phyloP scores from a whole-genome alignment of 2,797 vertebrate genomes.

The Simalia tracyae region DNA sequence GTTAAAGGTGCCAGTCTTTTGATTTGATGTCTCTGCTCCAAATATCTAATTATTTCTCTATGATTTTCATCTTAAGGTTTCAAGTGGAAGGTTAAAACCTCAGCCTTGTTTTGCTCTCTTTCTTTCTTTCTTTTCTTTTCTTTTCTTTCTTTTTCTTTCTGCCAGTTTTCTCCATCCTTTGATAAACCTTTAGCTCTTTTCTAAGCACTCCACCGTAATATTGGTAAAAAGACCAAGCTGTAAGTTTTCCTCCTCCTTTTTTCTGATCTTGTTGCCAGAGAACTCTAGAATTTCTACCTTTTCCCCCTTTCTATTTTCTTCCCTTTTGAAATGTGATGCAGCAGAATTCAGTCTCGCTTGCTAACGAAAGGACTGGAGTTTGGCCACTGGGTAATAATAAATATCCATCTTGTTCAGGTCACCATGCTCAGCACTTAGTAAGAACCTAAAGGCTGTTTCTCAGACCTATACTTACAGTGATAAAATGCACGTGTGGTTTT shows the following conservation, averaged over 20 bases:
- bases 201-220: conserved; percentile 8
- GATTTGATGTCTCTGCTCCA: conserved; percentile 30
- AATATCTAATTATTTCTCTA: conserved; percentile 35
- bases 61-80: conserved; percentile 41
- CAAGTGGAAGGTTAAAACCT: conserved; percentile 40
- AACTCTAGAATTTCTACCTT: conserved; percentile 17
- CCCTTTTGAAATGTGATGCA: conserved; percentile 22
- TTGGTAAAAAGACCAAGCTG: neutral
- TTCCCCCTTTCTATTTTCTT: conserved; percentile 18
- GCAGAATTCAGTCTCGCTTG: conserved; percentile 9
- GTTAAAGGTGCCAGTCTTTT: neutral
- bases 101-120: conserved; percentile 7
- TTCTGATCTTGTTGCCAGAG: neutral
- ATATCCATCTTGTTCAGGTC: conserved; percentile 25
- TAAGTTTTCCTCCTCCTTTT: neutral
- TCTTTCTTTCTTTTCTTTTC: too few species aligned
- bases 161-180: neutral
- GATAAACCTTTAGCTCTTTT: conserved; percentile 10
- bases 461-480: neutral
- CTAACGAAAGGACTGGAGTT: conserved; percentile 1
- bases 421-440: conserved; percentile 40
- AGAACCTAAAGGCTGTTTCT: neutral
- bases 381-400: conserved; percentile 24
- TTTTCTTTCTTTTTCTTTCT: neutral
- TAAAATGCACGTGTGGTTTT: neutral